Evolutionary conservation across 2,888 invertebrate genomes (phyloP).

Genomic region (Orthosia incerta): DNA sequence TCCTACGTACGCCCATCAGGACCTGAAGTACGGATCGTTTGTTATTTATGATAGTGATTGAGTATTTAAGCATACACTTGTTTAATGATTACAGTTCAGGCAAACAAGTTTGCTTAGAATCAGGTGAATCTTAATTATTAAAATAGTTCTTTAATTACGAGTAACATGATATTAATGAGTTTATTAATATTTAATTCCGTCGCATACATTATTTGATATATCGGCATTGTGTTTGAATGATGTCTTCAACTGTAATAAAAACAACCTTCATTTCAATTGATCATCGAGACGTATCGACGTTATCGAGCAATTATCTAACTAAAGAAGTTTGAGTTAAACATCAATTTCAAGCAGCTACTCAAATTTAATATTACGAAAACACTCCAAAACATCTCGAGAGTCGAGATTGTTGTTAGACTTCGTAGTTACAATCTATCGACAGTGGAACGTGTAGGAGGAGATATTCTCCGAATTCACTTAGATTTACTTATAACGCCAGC

Average conservation of each 20-base stretch:
- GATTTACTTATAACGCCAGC: slow-evolving; percentile 55
- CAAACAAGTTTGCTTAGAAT: slow-evolving; percentile 23
- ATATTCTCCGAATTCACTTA: slow-evolving; percentile 44
- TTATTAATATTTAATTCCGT: slow-evolving; percentile 25
- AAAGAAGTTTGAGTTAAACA: slow-evolving; percentile 22
- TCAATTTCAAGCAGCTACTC: slow-evolving; percentile 26
- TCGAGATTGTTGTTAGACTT: slow-evolving; percentile 32
- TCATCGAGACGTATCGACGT: slow-evolving; percentile 27
- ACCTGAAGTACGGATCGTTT: slow-evolving; percentile 38
- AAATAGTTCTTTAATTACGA: background rate
- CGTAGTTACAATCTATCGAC: slow-evolving; percentile 9
- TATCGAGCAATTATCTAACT: slow-evolving; percentile 28
- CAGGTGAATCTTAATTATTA: slow-evolving; percentile 33
- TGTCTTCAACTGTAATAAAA: slow-evolving; percentile 22
- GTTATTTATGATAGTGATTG: slow-evolving; percentile 53
- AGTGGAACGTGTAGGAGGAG: slow-evolving; percentile 25
- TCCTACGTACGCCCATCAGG: slow-evolving; percentile 63
- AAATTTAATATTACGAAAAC: slow-evolving; percentile 35
- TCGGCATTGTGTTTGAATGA: slow-evolving; percentile 7
- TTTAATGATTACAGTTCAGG: slow-evolving; percentile 49
- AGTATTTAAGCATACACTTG: slow-evolving; percentile 38
- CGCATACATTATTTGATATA: slow-evolving; percentile 7
- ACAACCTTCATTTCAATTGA: slow-evolving; percentile 32
- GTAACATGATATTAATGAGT: slow-evolving; percentile 25
- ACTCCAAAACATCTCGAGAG: slow-evolving; percentile 35